Evolutionary conservation across 2,113 vertebrate genomes (phyloP).

Genomic region (Grus americana): DNA sequence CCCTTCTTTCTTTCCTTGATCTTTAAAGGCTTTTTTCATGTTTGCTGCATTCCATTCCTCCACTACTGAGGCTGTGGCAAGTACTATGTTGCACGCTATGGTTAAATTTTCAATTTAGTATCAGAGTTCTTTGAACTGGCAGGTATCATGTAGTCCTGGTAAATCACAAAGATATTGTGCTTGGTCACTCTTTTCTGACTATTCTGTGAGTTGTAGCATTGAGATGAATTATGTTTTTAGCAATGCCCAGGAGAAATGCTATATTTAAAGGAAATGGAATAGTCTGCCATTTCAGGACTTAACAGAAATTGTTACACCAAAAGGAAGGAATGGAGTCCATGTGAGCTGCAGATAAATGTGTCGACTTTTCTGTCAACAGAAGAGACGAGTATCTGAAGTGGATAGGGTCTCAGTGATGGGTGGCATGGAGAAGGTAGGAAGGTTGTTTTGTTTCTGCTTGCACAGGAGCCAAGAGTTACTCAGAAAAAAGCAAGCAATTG

Average conservation of each 20-base stretch:
- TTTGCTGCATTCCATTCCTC: background rate
- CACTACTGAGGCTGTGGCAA: background rate
- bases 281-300: background rate
- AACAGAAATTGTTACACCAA: background rate
- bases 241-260: background rate
- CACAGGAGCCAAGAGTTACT: background rate
- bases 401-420: background rate
- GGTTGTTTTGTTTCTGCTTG: background rate
- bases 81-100: fast-evolving
- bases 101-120: background rate
- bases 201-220: background rate
- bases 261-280: background rate
- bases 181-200: background rate
- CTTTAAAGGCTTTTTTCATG: background rate
- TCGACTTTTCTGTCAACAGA: background rate
- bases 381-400: background rate
- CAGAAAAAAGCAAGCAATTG: background rate
- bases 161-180: background rate
- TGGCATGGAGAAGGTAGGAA: background rate
- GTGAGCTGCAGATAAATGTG: background rate
- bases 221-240: background rate
- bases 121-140: background rate
- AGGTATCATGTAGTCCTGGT: background rate
- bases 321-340: background rate
- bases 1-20: background rate